Conservation (phyloP, 2,888 invertebrate species). For the Eupsilia transversa region DNA sequence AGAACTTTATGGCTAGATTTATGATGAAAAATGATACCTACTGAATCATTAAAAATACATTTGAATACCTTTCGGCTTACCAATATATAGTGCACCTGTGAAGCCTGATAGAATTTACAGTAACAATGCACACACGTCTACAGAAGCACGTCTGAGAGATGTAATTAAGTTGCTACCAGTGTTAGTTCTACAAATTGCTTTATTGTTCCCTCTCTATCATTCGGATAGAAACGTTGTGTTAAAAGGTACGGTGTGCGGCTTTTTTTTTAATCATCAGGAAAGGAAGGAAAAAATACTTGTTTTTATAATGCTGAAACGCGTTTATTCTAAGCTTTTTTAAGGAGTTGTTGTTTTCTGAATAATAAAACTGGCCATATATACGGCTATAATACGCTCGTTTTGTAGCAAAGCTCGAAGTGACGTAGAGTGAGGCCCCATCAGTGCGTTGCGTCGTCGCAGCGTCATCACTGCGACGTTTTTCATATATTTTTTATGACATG, state of each 20-base stretch:
- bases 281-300: background rate
- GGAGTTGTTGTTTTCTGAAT: background rate
- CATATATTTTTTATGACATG: no score
- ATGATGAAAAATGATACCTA: background rate
- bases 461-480: no score
- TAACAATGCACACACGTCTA: constrained; percentile 21
- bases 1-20: no score
- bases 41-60: no score
- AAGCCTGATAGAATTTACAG: background rate
- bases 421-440: no score
- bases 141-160: constrained; percentile 9
- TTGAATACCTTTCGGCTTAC: background rate
- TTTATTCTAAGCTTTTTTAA: background rate
- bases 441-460: no score
- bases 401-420: background rate
- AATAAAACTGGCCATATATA: background rate
- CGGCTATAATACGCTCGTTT: no score
- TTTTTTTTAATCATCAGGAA: background rate
- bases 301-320: background rate
- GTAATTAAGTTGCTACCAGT: constrained; percentile 36
- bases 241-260: background rate
- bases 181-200: constrained; percentile 37
- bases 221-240: constrained; percentile 9
- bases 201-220: constrained; percentile 37
- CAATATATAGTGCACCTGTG: background rate